A percentile compares a stretch with the other conserved stretches of the same genome.
Evolutionary conservation across 2,888 invertebrate species (phyloP).

Genomic region (Eucera pruinosa): DNA sequence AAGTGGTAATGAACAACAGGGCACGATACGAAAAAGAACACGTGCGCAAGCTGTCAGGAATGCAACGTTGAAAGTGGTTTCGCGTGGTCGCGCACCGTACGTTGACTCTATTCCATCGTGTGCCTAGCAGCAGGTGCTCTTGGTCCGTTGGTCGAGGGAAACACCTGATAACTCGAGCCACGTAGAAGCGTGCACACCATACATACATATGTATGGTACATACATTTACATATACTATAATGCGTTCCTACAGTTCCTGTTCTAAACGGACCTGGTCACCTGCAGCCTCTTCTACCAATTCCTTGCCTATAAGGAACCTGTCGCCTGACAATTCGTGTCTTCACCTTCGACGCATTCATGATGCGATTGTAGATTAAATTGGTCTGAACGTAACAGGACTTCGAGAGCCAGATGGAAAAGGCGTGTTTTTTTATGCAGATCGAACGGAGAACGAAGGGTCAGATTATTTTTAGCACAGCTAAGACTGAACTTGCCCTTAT

Average conservation of each 20-base stretch:
- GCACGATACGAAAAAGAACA: conserved; percentile 20
- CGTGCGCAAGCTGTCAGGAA: conserved; percentile 38
- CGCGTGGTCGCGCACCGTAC: conserved; percentile 61
- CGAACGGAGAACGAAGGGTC: background rate
- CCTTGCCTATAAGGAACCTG: conserved; percentile 13
- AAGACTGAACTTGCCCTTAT: no score
- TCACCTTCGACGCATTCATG: background rate
- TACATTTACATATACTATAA: conserved; percentile 52
- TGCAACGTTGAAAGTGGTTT: conserved; percentile 57
- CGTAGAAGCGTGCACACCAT: conserved; percentile 36
- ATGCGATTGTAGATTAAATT: conserved; percentile 17
- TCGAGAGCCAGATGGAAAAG: conserved; percentile 19
- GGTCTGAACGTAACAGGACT: conserved; percentile 25
- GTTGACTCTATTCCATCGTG: conserved; percentile 65
- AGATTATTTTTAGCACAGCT: background rate
- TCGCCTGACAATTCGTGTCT: conserved; percentile 26
- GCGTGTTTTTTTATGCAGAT: background rate
- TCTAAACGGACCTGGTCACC: conserved; percentile 64
- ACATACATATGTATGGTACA: no score
- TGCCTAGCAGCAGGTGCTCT: conserved; percentile 74
- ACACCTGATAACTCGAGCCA: conserved; percentile 74
- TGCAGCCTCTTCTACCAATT: conserved; percentile 52
- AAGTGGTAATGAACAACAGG: background rate
- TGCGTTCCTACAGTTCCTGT: conserved; percentile 37
- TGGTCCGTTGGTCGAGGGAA: conserved; percentile 72